Evolutionary conservation across 1,140 invertebrate species (phyloP).

Genomic region (Anthonomus grandis): DNA sequence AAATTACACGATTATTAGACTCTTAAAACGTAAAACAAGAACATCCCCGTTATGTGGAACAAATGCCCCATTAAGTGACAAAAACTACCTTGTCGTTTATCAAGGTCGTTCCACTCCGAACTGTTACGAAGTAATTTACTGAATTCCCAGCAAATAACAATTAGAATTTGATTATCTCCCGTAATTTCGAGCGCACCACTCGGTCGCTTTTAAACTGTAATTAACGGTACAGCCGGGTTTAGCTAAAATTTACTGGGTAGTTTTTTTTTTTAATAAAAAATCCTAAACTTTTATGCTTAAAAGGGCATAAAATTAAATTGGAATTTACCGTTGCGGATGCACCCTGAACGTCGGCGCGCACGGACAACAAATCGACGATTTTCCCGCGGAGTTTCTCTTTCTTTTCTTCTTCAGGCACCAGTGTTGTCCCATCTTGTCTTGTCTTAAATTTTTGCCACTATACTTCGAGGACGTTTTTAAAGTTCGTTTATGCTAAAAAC

Average conservation of each 20-base stretch:
- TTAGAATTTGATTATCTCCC: constrained; percentile 14
- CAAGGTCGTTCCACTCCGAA: no score
- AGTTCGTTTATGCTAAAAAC: constrained; percentile 48
- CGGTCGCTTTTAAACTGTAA: constrained; percentile 9
- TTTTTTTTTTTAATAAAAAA: no score
- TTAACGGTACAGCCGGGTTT: constrained; percentile 1
- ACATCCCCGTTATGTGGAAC: no score
- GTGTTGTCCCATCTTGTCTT: constrained; percentile 61
- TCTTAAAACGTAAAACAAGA: no score
- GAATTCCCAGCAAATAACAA: constrained; percentile 17
- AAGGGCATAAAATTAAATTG: constrained; percentile 1
- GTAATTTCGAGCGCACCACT: constrained; percentile 4
- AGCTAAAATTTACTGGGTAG: background rate
- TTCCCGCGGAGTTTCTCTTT: constrained; percentile 57
- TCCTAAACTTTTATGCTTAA: no score
- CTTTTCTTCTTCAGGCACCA: constrained; percentile 67
- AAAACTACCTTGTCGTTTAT: background rate
- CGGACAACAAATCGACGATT: constrained; percentile 50
- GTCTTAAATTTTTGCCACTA: no score
- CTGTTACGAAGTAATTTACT: constrained; percentile 10
- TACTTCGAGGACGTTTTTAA: no score
- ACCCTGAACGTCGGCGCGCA: constrained; percentile 55
- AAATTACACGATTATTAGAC: no score
- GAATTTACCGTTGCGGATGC: constrained; percentile 56
- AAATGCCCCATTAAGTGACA: background rate